Evolutionary conservation across 2,113 vertebrate species (phyloP), one percentile per base, ranked within the genome.

Genomic region (Apaloderma vittatum): DNA sequence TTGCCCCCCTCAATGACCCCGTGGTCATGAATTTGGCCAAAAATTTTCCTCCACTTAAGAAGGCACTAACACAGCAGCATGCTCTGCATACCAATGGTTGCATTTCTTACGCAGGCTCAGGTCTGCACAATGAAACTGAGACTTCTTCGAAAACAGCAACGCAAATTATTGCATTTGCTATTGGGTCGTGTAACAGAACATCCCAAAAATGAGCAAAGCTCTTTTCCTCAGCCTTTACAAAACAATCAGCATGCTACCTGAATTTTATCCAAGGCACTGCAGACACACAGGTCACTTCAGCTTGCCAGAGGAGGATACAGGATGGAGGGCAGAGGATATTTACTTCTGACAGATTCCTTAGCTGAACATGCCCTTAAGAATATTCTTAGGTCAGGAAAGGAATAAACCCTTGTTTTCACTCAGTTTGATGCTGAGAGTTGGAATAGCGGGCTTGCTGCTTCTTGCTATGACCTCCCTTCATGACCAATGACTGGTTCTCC

Each of bases 101-200:
- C 15, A 65, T 94, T 92, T 95, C 82, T 91, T 29, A 94, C 40
- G 32, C 76, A 96, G 85, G 15, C 26, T 96, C 76, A 75, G 68
- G 89, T 81, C 75, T 51, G 55, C 88, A 32, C 57, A 92, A 48
- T 49, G 24, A 30, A 96, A 83, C 43, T 45, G 45, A 67, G 29
- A 87, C 7, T 70, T 72, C n/a, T 37, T 62, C 32, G 72, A 43
- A 81, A 94, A 88, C 36, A 82, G 34, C 68, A 94, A 90, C 82
- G 58, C 27, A 94, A 96, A 81, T 91, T 7, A 83, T 26, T 94
- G 34, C 27, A 86, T 96, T 93, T 52, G 8, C 36, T 88, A 8
- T 75, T 78, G 71, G 43, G 30, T 95, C 62, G 61, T 72, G 30
- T 52, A 92, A 76, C 15, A 84, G 49, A 86, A 46, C 46, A 76